Conservation (phyloP, 2,113 vertebrate genomes). For the Athene cunicularia region DNA sequence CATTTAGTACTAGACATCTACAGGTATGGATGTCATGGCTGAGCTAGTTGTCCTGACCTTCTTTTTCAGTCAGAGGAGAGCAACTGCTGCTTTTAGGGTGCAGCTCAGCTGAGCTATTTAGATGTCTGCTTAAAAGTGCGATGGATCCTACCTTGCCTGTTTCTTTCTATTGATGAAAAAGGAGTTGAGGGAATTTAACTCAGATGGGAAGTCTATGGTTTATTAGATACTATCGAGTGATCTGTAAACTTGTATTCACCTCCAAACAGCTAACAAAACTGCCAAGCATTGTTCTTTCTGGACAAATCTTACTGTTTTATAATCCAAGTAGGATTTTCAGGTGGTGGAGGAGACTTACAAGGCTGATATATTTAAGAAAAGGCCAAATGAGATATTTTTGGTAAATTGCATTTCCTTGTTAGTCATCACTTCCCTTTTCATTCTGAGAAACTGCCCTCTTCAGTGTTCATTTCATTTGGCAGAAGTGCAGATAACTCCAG, state of each 20-base stretch:
- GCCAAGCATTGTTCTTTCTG: neutral
- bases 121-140: neutral
- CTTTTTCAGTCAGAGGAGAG: neutral
- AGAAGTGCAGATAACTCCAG: constrained; percentile 36
- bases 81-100: neutral
- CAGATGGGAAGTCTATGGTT: neutral
- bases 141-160: neutral
- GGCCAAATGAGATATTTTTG: constrained; percentile 33
- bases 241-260: neutral
- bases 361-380: constrained; percentile 17
- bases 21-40: neutral
- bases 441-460: constrained; percentile 43
- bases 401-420: constrained; percentile 48
- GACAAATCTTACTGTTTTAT: neutral
- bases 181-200: neutral
- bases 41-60: neutral
- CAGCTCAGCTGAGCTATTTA: neutral
- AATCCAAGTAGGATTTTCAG: neutral
- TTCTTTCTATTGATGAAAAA: neutral
- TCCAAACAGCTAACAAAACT: neutral
- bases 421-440: constrained; percentile 47
- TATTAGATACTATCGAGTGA: neutral
- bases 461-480: constrained; percentile 41
- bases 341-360: neutral
- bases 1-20: neutral